Evolutionary conservation across 2,888 invertebrate genomes (phyloP).

Genomic region (Mimas tiliae): DNA sequence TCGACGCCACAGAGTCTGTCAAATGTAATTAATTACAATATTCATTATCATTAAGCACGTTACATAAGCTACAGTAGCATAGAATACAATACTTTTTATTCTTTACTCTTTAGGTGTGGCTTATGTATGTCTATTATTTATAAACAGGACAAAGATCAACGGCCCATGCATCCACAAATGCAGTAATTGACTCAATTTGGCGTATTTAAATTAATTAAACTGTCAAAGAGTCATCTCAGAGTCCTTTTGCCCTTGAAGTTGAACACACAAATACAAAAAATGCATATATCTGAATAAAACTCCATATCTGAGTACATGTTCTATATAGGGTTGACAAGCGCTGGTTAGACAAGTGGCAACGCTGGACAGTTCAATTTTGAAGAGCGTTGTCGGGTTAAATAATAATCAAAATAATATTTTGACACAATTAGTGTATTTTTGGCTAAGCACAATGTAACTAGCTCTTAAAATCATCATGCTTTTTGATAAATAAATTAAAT

Average conservation of each 20-base stretch:
- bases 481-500: too few species aligned
- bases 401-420: too few species aligned
- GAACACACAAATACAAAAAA: conserved; percentile 24
- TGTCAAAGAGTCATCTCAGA: conserved; percentile 18
- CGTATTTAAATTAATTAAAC: conserved; percentile 16
- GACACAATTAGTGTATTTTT: too few species aligned
- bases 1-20: too few species aligned
- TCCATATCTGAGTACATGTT: conserved; percentile 2
- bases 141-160: conserved; percentile 1
- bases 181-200: conserved; percentile 17
- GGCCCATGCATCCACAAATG: background rate
- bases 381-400: background rate
- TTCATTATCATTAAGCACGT: too few species aligned
- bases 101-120: too few species aligned
- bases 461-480: too few species aligned
- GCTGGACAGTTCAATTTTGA: background rate
- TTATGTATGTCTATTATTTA: background rate
- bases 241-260: conserved; percentile 27
- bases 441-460: too few species aligned
- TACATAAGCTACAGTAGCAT: background rate
- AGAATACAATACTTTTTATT: background rate
- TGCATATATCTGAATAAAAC: conserved; percentile 27
- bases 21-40: too few species aligned
- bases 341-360: background rate
- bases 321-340: background rate